Percentiles rank a stretch among this genome's conserved stretches.
Conservation (phyloP, 2,888 invertebrate species). For the Chymomyza fuscimana region DNA sequence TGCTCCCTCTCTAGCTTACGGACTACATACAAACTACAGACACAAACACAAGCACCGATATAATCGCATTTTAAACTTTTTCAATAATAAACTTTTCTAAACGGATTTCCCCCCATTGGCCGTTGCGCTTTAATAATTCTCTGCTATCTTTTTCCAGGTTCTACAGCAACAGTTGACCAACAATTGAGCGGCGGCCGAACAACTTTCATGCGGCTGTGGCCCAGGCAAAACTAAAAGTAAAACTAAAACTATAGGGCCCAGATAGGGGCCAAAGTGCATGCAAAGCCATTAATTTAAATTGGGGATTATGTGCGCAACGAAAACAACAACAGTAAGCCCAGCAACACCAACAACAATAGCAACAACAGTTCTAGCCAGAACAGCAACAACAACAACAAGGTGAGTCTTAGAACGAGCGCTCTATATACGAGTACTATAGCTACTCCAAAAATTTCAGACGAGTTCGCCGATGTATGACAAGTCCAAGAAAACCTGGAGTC, state of each 20-base stretch:
- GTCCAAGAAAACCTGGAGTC: slow-evolving; percentile 86
- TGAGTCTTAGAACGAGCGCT: slow-evolving; percentile 16
- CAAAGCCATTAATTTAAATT: slow-evolving; percentile 70
- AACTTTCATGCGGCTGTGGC: not conserved
- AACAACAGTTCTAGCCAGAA: slow-evolving; percentile 11
- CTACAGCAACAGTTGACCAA: slow-evolving; percentile 49
- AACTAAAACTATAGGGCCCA: slow-evolving; percentile 2
- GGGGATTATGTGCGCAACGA: slow-evolving; percentile 70
- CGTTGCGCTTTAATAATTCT: slow-evolving; percentile 68
- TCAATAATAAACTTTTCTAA: slow-evolving; percentile 72
- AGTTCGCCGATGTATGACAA: slow-evolving; percentile 78
- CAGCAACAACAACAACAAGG: slow-evolving; percentile 49
- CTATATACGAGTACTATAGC: not conserved
- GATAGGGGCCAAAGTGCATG: slow-evolving; percentile 37
- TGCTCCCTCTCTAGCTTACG: not conserved
- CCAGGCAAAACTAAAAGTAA: slow-evolving; percentile 18
- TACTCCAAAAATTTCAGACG: slow-evolving; percentile 40
- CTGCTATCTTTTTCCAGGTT: slow-evolving; percentile 28
- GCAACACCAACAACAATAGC: slow-evolving; percentile 26
- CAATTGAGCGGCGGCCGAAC: slow-evolving; percentile 1
- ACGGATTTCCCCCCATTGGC: slow-evolving; percentile 69
- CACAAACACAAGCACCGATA: slow-evolving; percentile 30
- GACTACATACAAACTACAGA: not conserved
- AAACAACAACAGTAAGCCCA: slow-evolving; percentile 23
- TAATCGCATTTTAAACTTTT: slow-evolving; percentile 73